These are phyloP conservation scores for Bufo bufo DNA, from an alignment of 2,113 vertebrate genomes.

Conservation along the genomic window DNA sequence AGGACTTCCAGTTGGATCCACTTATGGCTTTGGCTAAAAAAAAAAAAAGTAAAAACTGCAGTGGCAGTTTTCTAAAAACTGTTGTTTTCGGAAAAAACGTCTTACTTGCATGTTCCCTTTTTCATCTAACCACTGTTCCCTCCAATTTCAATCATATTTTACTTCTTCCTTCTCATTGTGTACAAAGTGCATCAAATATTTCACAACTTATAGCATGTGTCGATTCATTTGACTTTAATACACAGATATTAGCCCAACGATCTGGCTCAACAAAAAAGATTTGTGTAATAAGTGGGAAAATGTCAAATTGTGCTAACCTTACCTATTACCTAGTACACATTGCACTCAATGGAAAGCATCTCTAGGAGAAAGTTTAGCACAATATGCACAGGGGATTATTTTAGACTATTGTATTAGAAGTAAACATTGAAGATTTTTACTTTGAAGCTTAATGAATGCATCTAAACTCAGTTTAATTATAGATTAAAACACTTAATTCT, in stretches of 20 bases:
- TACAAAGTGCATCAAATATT: neutral
- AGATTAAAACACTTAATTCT: constrained; percentile 6
- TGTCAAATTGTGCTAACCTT: neutral
- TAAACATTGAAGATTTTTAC: constrained; percentile 2
- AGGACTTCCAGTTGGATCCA: too few species aligned
- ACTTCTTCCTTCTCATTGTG: neutral
- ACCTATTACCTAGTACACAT: neutral
- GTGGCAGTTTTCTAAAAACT: too few species aligned
- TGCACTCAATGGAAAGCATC: neutral
- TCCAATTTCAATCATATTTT: too few species aligned
- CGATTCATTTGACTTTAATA: neutral
- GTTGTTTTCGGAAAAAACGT: too few species aligned
- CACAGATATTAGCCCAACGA: neutral
- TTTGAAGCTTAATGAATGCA: constrained; percentile 35
- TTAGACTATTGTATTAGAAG: neutral
- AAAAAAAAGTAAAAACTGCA: too few species aligned
- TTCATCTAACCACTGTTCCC: too few species aligned
- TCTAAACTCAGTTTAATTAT: constrained; percentile 22
- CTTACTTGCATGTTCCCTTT: too few species aligned
- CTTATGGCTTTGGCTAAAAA: too few species aligned
- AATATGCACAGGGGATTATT: neutral
- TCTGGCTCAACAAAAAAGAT: too few species aligned
- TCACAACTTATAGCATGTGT: neutral
- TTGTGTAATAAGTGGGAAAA: neutral
- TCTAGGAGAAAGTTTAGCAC: neutral